phyloP scores from a whole-genome alignment of 2,888 invertebrate species.

The Cerastoderma edule region DNA sequence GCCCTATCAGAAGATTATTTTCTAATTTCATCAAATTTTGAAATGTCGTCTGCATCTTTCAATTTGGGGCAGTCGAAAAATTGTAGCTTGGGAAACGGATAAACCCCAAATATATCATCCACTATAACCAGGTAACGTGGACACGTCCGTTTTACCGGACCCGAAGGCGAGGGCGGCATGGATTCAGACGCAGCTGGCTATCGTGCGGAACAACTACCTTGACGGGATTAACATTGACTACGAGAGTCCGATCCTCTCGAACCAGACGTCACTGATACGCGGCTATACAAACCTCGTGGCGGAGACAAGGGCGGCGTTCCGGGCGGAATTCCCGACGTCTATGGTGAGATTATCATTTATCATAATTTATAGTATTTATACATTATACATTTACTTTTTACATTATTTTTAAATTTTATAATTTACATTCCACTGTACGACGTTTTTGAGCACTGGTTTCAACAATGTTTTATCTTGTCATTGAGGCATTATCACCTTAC shows the following conservation, averaged over 20 bases:
- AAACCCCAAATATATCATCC: too few relatives aligned
- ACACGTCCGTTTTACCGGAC: conserved; percentile 66
- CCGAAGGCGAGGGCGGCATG: conserved; percentile 67
- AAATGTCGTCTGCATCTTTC: too few relatives aligned
- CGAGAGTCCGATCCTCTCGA: conserved; percentile 78
- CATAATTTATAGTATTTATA: neutral
- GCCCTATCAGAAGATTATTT: too few relatives aligned
- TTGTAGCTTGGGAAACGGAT: too few relatives aligned
- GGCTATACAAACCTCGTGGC: conserved; percentile 78
- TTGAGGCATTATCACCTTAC: neutral
- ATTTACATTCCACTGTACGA: neutral
- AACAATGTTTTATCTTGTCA: neutral
- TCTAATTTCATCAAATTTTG: too few relatives aligned
- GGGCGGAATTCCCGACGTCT: conserved; percentile 67
- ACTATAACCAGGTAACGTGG: conserved; percentile 50
- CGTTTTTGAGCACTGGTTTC: neutral
- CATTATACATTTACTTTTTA: neutral
- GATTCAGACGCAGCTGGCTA: conserved; percentile 71
- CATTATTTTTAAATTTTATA: neutral
- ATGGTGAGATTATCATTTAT: conserved; percentile 69
- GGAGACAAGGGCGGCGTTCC: conserved; percentile 76
- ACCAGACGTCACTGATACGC: conserved; percentile 62
- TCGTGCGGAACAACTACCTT: conserved; percentile 71
- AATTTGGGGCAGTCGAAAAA: too few relatives aligned
- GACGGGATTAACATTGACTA: conserved; percentile 84